Conservation (phyloP, 2,113 vertebrate species). For the Larimichthys polyactis region DNA sequence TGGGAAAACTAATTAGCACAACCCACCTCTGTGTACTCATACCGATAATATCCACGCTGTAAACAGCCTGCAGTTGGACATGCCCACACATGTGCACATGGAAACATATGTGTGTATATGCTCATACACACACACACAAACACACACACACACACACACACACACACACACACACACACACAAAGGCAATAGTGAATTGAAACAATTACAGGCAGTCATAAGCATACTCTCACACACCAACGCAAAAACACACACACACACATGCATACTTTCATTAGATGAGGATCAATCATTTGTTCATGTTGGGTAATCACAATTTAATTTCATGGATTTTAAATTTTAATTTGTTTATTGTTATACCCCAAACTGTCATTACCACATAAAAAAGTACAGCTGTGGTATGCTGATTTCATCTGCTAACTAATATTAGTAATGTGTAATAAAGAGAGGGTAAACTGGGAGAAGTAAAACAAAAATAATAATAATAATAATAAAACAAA, state of each 20-base stretch:
- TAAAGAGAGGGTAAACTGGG: conserved; percentile 15
- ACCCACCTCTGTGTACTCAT: conserved; percentile 77
- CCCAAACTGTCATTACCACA: conserved; percentile 69
- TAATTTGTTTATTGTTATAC: conserved; percentile 78
- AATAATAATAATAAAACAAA: too few relatives aligned
- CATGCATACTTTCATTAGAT: conserved; percentile 67
- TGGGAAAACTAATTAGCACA: conserved; percentile 85
- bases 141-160: background rate
- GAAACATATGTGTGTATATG: conserved; percentile 1
- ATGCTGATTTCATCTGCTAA: conserved; percentile 56
- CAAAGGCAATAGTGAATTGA: conserved; percentile 18
- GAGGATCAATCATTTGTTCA: conserved; percentile 76
- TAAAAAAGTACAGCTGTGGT: conserved; percentile 37
- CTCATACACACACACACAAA: background rate
- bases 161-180: background rate
- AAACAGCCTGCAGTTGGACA: conserved; percentile 68
- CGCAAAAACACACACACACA: conserved; percentile 5
- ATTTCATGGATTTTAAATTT: conserved; percentile 80
- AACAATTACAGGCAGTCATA: conserved; percentile 20
- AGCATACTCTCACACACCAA: background rate
- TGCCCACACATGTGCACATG: conserved; percentile 46
- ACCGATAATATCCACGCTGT: conserved; percentile 66
- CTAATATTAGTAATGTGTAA: conserved; percentile 42
- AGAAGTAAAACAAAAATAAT: background rate
- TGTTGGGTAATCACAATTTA: conserved; percentile 73